These are phyloP conservation scores for Pissodes strobi DNA, from an alignment of 1,140 invertebrate species.

Conservation along the genomic window DNA sequence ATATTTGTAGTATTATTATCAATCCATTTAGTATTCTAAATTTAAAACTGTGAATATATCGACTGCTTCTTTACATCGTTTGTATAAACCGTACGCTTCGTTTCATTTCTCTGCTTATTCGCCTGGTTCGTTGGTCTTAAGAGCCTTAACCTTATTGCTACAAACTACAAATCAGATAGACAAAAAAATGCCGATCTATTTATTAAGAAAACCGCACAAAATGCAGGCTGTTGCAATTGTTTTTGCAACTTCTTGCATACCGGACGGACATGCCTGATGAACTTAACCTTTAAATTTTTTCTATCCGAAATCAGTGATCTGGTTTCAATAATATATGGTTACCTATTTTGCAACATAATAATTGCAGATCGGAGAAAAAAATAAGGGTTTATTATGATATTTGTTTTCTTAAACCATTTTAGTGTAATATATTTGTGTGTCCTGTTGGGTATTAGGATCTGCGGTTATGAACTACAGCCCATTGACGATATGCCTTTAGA, in stretches of 20 bases:
- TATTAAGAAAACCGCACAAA: slow-evolving; percentile 7
- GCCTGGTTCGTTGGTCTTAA: neutral
- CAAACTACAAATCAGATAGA: neutral
- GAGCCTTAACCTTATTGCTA: neutral
- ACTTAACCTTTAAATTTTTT: slow-evolving; percentile 18
- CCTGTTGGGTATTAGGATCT: too few relatives aligned
- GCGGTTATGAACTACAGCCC: too few relatives aligned
- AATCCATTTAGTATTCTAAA: too few relatives aligned
- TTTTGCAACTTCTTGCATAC: slow-evolving; percentile 1
- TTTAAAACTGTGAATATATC: too few relatives aligned
- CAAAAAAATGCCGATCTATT: neutral
- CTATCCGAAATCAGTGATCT: neutral
- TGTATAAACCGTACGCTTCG: too few relatives aligned
- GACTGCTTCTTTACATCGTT: too few relatives aligned
- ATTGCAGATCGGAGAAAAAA: too few relatives aligned
- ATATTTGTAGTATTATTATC: too few relatives aligned
- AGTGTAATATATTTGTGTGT: too few relatives aligned
- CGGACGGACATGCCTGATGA: neutral
- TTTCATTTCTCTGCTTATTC: neutral
- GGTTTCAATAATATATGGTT: neutral
- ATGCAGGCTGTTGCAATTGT: neutral
- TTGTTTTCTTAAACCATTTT: too few relatives aligned
- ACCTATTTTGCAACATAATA: neutral
- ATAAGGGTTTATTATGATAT: too few relatives aligned
- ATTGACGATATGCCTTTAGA: too few relatives aligned